Base-by-base conservation (phyloP, 2,888 invertebrate species). In the Andrena bicolor region DNA sequence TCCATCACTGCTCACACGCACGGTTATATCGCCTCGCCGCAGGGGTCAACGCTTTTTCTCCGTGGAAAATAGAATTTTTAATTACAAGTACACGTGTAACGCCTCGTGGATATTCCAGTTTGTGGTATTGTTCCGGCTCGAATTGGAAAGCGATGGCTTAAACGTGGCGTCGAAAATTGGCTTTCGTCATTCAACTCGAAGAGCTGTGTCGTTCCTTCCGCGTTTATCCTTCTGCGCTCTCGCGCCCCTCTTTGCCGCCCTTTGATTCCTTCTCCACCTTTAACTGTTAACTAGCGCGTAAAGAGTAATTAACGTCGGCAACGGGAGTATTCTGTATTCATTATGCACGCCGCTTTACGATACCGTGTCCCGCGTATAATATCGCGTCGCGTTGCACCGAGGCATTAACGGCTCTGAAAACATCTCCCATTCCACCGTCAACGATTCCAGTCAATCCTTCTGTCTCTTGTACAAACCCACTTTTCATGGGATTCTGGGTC, bases 281-380 rank as follows among this genome's bases (percentile, higher is more conserved):
- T 72, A 56, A 61, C 58, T 48, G 64, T 60, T 68, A 76, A 70
- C 61, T 63, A 68, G 60, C 70, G 60, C 65, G 70, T 71, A 74
- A 69, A 60, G 56, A 66, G 81, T 71, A 84, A 82, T 86, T 79
- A 76, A 76, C 73, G 65, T 48, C 32, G 61, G n/a, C 28, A 79
- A 60, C 64, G 53, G 58, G 48, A 73, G 60, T 51, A 74, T 80
- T 65, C 65, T 64, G 16, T 35, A 41, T 51, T 76, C 60, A 56
- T 65, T 80, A 66, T 66, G 61, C 73, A 53, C 74, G 61, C 51
- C 30, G 53, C 56, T 76, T 71, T 61, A 58, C 49, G 49, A 41
- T 41, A 65, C 53, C 26, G 30, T 35, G 48, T 48, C 35, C 28
- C 56, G 8, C 35, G 63, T n/a, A 30, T 60, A 58, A 53, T 71